phyloP scores from a whole-genome alignment of 2,888 invertebrate genomes.

The Xestobium rufovillosum region DNA sequence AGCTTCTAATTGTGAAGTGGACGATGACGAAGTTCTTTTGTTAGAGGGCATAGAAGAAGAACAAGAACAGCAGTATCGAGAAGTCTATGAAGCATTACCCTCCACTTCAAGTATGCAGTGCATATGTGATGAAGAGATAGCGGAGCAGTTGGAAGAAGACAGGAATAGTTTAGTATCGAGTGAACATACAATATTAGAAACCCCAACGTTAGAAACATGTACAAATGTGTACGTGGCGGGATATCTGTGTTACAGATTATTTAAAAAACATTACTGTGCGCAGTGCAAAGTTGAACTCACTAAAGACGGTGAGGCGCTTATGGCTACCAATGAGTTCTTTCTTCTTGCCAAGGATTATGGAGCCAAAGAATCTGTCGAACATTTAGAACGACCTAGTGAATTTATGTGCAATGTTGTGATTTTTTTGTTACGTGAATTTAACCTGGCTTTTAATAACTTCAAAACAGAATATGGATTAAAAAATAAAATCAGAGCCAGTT shows the following conservation, averaged over 20 bases:
- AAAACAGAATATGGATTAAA: neutral
- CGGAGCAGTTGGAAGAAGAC: slow-evolving; percentile 1
- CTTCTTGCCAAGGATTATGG: too few relatives aligned
- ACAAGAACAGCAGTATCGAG: neutral
- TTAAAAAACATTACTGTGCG: neutral
- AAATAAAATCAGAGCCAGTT: neutral
- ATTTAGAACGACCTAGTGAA: too few relatives aligned
- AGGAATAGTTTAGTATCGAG: too few relatives aligned
- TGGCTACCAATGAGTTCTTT: too few relatives aligned
- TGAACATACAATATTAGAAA: too few relatives aligned
- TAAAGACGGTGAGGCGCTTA: too few relatives aligned
- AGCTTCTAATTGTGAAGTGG: slow-evolving; percentile 18
- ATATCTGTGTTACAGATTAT: slow-evolving; percentile 2
- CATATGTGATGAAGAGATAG: too few relatives aligned
- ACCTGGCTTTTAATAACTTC: neutral
- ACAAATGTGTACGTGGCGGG: slow-evolving; percentile 2
- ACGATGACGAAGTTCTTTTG: slow-evolving; percentile 11
- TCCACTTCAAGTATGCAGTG: too few relatives aligned
- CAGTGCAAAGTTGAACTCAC: neutral
- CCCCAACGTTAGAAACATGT: neutral
- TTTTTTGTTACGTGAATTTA: neutral
- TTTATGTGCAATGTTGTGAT: neutral
- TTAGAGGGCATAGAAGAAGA: slow-evolving; percentile 6
- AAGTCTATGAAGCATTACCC: neutral
- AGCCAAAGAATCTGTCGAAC: too few relatives aligned